Base-by-base conservation (phyloP, 2,113 vertebrate genomes). In the Aphyosemion australe region DNA sequence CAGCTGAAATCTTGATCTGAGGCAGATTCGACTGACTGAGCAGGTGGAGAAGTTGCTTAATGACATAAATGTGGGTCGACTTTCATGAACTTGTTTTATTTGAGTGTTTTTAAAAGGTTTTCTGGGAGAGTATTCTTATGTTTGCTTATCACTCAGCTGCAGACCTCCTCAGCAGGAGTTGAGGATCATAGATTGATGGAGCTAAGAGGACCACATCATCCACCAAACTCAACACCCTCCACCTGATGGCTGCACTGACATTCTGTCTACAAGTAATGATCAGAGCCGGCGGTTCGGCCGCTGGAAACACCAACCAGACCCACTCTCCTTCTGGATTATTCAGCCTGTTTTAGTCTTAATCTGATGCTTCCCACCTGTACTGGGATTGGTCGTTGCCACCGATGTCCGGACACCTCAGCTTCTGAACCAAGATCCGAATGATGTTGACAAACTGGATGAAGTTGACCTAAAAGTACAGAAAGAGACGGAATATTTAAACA, bases 391-490 rank as follows among this genome's bases (percentile, higher is more conserved):
- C 90, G 0, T 95, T 96, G 71, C 96, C 96, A 0, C 95, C 95
- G 0, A 95, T 94, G 21, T 97, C 94, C 13, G 96, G 95, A 42
- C 95, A 96, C 67, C 96, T 93, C 41, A 98, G 93, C 82, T 98
- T 98, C 89, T 97, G 95, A 31, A 98, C 92, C 16, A 98, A 88
- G 76, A 98, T 96, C 51, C 96, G 90, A 41, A 97, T 96, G 78
- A 98, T 97, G 73, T 95, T 95, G 18, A 97, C 92, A 69, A 98
- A 98, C 62, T 96, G 93, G 73, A 96, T 87, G 39, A 96, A 98
- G 84, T 98, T 98, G 78, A 98, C 93, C 96, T 98, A 15, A 26
- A 81, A 79, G 43, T 11, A 18, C 8, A 0, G 16, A 19, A 14
- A 39, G 11, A 9, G 12, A 45, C 2, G 8, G 15, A 12, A 8